These are phyloP conservation scores for Laticauda colubrina DNA, from an alignment of 2,113 vertebrate species.

Conservation along the genomic window DNA sequence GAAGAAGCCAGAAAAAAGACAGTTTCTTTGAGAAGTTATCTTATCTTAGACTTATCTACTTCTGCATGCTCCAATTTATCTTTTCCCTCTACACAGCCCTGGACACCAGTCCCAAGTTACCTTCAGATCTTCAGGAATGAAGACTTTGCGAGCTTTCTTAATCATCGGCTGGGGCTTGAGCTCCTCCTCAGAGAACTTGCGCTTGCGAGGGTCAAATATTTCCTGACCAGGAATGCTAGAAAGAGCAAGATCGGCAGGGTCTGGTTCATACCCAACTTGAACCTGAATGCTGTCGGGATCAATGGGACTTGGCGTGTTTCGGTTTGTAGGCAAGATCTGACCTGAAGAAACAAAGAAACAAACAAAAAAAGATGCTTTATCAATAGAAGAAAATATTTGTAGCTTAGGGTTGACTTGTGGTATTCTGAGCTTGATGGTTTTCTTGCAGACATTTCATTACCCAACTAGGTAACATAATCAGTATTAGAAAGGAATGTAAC, in stretches of 20 bases:
- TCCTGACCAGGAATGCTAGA: slow-evolving; percentile 98
- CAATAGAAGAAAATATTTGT: background rate
- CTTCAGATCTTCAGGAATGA: slow-evolving; percentile 97
- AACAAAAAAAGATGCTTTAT: background rate
- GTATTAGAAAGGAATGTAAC: background rate
- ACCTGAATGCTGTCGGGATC: slow-evolving; percentile 97
- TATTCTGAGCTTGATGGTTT: background rate
- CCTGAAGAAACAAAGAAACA: slow-evolving; percentile 60
- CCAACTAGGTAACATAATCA: background rate
- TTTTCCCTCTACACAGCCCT: background rate
- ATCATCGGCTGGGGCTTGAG: slow-evolving; percentile 99
- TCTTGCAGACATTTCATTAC: background rate
- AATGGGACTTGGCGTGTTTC: slow-evolving; percentile 93
- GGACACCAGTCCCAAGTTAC: slow-evolving; percentile 82
- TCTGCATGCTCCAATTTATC: background rate
- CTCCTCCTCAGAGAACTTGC: slow-evolving; percentile 94
- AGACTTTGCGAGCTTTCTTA: slow-evolving; percentile 97
- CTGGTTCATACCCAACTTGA: slow-evolving; percentile 87
- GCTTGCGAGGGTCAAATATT: slow-evolving; percentile 94
- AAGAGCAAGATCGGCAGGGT: slow-evolving; percentile 93
- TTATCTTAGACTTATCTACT: background rate
- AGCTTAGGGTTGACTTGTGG: background rate
- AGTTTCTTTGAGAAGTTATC: background rate
- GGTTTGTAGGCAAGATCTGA: slow-evolving; percentile 78
- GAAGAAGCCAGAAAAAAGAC: background rate